Evolutionary conservation across 2,888 invertebrate genomes (phyloP).

Genomic region (Panopea generosa): DNA sequence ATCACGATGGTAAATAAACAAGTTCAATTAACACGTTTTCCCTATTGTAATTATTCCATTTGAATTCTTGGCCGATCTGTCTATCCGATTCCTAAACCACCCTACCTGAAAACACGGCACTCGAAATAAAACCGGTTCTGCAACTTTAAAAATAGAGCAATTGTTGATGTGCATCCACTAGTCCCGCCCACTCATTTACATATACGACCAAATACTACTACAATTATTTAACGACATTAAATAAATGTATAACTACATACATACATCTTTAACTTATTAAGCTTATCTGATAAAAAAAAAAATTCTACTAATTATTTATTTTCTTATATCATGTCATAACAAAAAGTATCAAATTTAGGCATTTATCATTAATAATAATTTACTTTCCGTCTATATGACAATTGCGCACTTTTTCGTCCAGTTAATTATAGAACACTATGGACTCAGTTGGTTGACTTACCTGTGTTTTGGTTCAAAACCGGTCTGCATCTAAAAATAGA

Average conservation of each 20-base stretch:
- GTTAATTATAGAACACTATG: constrained; percentile 7
- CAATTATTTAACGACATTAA: background rate
- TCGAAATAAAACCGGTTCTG: constrained; percentile 70
- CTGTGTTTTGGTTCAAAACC: constrained; percentile 11
- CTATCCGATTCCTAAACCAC: constrained; percentile 12
- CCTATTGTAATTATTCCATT: no score
- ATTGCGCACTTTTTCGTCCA: background rate
- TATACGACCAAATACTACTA: background rate
- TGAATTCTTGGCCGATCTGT: background rate
- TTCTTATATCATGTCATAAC: no score
- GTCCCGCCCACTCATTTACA: constrained; percentile 39
- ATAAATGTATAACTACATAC: constrained; percentile 5
- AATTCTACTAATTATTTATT: no score
- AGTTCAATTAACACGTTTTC: no score
- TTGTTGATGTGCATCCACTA: constrained; percentile 31
- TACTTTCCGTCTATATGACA: background rate
- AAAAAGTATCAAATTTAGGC: background rate
- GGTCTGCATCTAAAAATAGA: constrained; percentile 47
- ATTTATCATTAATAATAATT: background rate
- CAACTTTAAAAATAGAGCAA: constrained; percentile 70
- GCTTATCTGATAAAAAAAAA: no score
- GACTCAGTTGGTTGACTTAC: background rate
- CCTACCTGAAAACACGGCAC: constrained; percentile 14
- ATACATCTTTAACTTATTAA: background rate
- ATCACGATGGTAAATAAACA: no score